phyloP scores from a whole-genome alignment of 2,888 invertebrate species.

The Micoletzkya japonica region DNA sequence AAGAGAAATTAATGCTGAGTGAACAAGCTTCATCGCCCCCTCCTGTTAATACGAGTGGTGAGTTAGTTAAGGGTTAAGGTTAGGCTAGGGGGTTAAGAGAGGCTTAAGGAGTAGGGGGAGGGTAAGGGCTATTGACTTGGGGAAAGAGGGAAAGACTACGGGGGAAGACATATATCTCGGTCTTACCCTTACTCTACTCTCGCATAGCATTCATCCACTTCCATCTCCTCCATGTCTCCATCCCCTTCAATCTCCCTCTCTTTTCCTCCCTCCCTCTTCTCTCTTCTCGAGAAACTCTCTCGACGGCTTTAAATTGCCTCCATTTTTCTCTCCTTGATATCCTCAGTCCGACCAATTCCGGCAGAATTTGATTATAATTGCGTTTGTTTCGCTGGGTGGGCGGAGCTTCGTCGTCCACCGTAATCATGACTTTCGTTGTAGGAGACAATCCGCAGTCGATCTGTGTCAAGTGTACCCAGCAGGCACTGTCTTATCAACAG shows the following conservation, averaged over 20 bases:
- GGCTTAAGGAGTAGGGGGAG: not conserved
- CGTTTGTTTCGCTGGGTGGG: constrained; percentile 17
- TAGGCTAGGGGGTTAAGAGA: not conserved
- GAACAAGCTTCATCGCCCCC: constrained; percentile 4
- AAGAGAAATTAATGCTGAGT: constrained; percentile 26
- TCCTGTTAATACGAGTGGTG: not conserved
- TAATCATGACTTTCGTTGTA: not conserved
- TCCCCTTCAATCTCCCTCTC: not conserved
- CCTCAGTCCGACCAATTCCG: not conserved
- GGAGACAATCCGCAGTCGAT: constrained; percentile 6
- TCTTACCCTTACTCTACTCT: not conserved
- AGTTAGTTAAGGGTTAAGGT: not conserved
- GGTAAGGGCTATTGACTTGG: too few relatives aligned
- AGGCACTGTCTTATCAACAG: constrained; percentile 46
- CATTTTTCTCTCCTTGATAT: not conserved
- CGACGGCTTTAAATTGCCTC: not conserved
- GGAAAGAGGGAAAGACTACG: too few relatives aligned
- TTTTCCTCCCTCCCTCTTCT: not conserved
- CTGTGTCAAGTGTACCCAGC: constrained; percentile 42
- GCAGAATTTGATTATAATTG: constrained; percentile 24
- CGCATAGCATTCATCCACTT: not conserved
- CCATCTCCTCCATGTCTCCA: not conserved
- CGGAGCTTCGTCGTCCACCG: not conserved
- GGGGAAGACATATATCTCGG: not conserved
- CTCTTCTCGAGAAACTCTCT: constrained; percentile 8